Percentiles rank a stretch among this genome's conserved stretches.
Conservation (phyloP, 2,797 vertebrate species). For the Rhynchotus rufescens region DNA sequence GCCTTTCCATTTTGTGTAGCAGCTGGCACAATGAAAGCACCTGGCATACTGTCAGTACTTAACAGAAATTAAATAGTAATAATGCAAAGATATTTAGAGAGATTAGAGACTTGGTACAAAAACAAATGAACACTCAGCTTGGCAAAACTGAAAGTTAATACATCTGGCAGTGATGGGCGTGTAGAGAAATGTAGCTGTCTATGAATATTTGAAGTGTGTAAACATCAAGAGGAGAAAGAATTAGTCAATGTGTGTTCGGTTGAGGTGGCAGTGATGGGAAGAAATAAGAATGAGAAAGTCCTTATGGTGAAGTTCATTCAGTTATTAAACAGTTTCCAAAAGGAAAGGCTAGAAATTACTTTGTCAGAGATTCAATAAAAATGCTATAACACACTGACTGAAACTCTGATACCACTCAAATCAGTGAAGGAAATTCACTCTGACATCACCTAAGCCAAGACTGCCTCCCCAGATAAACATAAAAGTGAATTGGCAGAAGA, state of each 20-base stretch:
- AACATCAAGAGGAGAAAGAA: constrained; percentile 47
- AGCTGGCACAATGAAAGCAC: constrained; percentile 28
- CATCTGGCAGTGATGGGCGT: neutral
- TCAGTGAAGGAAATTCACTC: constrained; percentile 17
- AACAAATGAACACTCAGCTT: constrained; percentile 35
- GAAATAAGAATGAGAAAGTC: constrained; percentile 39
- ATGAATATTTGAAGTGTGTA: constrained; percentile 53
- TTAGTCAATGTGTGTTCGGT: constrained; percentile 40
- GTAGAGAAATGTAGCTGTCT: neutral
- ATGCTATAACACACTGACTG: neutral
- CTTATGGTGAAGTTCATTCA: constrained; percentile 24
- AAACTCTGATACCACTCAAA: constrained; percentile 20
- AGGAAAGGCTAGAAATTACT: constrained; percentile 2
- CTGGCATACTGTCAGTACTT: constrained; percentile 38
- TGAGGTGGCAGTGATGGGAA: neutral
- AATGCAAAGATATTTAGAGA: constrained; percentile 52
- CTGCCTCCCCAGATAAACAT: constrained; percentile 18
- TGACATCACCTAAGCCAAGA: neutral
- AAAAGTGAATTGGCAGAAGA: constrained; percentile 48
- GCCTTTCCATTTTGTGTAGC: neutral
- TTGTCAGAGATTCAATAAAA: constrained; percentile 10
- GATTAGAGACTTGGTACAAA: constrained; percentile 29
- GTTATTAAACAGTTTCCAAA: constrained; percentile 43
- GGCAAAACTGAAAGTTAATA: constrained; percentile 35
- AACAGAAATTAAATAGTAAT: constrained; percentile 62